These are phyloP conservation scores for Ophraella communa DNA, from an alignment of 2,888 invertebrate species.

Conservation along the genomic window DNA sequence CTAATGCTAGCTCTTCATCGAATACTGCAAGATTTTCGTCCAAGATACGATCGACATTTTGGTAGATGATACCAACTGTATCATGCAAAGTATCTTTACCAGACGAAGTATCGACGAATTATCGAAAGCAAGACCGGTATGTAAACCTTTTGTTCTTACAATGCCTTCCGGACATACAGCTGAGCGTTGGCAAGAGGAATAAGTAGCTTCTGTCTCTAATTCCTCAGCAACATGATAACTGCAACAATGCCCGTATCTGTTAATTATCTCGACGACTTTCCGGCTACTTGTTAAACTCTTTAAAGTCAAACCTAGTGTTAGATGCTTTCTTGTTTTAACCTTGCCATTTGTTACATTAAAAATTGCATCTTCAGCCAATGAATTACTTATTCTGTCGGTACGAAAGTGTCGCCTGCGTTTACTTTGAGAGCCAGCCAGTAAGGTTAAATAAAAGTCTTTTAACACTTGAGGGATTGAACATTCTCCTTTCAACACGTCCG, in stretches of 20 bases:
- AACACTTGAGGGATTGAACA: neutral
- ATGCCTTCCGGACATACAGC: conserved; percentile 31
- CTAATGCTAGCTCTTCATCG: conserved; percentile 1
- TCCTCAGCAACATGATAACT: conserved; percentile 26
- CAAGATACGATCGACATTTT: conserved; percentile 12
- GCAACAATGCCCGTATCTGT: conserved; percentile 27
- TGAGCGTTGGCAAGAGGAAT: conserved; percentile 4
- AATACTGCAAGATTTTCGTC: conserved; percentile 23
- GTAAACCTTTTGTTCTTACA: conserved; percentile 5
- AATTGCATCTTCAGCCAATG: neutral
- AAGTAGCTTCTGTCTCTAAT: conserved; percentile 32
- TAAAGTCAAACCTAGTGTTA: conserved; percentile 10
- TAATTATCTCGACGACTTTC: conserved; percentile 30
- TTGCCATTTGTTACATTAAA: conserved; percentile 2
- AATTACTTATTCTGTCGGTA: neutral
- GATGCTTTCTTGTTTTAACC: conserved; percentile 9
- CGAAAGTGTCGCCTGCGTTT: neutral
- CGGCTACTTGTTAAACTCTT: conserved; percentile 24
- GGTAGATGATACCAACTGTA: neutral
- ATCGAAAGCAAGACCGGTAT: conserved; percentile 36
- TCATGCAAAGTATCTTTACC: conserved; percentile 39
- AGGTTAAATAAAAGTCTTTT: neutral
- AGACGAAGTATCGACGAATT: conserved; percentile 35
- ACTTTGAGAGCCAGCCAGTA: neutral
- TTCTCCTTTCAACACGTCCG: conserved; percentile 1